A percentile compares a stretch with the other conserved stretches of the same genome.
Conservation (phyloP, 30 jellyfish, hydroid and myxozoan genomes). For the Aurelia sp. region DNA sequence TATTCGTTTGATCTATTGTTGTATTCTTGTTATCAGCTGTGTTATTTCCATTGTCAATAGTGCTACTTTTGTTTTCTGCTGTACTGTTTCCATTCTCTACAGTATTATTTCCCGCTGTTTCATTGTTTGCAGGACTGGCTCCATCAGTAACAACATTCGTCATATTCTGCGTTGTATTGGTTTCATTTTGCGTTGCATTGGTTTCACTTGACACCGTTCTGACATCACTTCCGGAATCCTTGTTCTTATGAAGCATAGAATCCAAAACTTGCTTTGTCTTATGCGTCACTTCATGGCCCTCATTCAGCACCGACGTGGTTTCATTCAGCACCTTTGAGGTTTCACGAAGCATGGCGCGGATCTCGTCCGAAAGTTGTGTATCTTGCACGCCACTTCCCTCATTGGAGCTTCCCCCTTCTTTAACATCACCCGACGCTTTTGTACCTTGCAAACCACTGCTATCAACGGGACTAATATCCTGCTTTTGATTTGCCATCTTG, state of each 20-base stretch:
- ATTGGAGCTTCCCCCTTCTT: background rate
- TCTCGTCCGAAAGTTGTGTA: constrained; percentile 37
- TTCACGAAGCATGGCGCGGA: constrained; percentile 63
- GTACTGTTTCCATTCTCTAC: background rate
- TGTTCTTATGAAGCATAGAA: constrained; percentile 9
- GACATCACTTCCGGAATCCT: constrained; percentile 6
- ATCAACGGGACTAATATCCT: constrained; percentile 1
- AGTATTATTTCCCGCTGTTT: constrained; percentile 1
- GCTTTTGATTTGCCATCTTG: constrained; percentile 36
- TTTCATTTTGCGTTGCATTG: constrained; percentile 11
- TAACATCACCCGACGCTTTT: background rate
- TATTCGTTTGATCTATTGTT: background rate
- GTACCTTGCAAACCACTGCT: too few relatives aligned
- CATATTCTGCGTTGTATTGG: constrained; percentile 9
- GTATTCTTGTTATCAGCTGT: background rate
- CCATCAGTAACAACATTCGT: constrained; percentile 9
- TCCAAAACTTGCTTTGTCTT: constrained; percentile 38
- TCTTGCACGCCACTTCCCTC: background rate
- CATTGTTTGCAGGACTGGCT: constrained; percentile 1
- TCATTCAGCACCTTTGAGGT: constrained; percentile 61
- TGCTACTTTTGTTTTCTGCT: background rate
- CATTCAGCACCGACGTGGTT: constrained; percentile 55
- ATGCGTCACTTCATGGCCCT: constrained; percentile 45
- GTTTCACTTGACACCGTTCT: background rate
- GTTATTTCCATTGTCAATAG: background rate